phyloP scores from a whole-genome alignment of 2,113 vertebrate genomes.

The Cyprinodon variegatus region DNA sequence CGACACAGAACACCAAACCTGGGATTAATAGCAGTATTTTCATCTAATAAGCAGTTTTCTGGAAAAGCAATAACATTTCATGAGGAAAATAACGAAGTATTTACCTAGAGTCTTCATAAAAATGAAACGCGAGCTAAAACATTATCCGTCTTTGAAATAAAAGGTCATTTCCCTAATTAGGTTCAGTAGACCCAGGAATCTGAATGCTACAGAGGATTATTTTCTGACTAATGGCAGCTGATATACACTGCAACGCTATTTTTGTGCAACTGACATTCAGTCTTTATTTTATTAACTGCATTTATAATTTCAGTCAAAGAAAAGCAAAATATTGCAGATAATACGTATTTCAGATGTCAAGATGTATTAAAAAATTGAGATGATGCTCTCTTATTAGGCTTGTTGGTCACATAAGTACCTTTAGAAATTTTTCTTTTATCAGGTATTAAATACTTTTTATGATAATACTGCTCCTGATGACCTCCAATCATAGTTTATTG shows the following conservation, averaged over 20 bases:
- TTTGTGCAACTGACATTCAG: background rate
- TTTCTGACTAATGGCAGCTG: background rate
- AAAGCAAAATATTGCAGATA: background rate
- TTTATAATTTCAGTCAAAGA: background rate
- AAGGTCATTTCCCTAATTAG: background rate
- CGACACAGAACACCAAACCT: constrained; percentile 9
- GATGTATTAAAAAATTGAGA: too few species aligned
- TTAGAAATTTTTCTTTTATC: background rate
- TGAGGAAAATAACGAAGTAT: constrained; percentile 4
- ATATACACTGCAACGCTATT: background rate
- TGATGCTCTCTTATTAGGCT: too few species aligned
- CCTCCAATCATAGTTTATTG: too few species aligned
- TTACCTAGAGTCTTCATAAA: background rate
- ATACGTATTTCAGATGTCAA: background rate
- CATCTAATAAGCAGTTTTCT: background rate
- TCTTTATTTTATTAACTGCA: background rate
- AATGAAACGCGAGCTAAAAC: background rate
- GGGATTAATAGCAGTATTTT: too few species aligned
- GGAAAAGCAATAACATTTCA: background rate
- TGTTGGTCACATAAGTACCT: background rate
- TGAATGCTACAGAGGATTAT: too few species aligned
- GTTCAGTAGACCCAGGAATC: background rate
- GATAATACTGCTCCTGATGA: too few species aligned
- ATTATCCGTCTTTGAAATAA: background rate
- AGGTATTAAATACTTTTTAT: background rate